Conservation (phyloP, 2,113 vertebrate species). For the Dipodomys stephensi region DNA sequence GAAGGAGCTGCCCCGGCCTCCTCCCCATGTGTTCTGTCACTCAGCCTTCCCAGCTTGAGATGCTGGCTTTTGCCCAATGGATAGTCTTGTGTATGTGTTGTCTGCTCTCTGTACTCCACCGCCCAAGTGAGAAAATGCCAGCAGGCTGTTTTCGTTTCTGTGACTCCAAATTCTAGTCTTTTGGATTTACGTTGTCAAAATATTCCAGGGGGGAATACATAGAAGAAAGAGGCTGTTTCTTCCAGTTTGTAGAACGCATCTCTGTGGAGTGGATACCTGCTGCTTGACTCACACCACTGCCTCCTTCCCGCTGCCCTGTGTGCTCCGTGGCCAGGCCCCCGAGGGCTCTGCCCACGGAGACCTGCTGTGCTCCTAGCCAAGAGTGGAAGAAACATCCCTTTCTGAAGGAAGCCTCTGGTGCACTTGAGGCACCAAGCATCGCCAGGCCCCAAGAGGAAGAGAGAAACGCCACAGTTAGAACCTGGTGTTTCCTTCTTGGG, state of each 20-base stretch:
- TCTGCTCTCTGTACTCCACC: not conserved
- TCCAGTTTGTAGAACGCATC: not conserved
- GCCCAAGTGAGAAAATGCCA: not conserved
- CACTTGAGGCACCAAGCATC: not conserved
- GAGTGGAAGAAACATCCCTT: not conserved
- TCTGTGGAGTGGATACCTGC: not conserved
- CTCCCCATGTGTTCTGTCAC: not conserved
- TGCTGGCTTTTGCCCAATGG: not conserved
- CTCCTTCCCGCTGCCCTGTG: not conserved
- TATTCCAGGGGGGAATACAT: not conserved
- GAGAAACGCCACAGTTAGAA: not conserved
- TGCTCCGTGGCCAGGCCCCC: too few relatives aligned
- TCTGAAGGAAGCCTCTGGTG: not conserved
- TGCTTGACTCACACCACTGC: not conserved
- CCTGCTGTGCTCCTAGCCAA: not conserved
- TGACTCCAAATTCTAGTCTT: not conserved
- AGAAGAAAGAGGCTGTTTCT: not conserved
- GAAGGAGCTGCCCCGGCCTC: not conserved
- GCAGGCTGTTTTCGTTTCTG: not conserved
- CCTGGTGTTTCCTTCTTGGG: not conserved
- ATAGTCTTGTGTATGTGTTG: not conserved
- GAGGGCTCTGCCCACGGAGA: not conserved
- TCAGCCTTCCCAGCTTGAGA: not conserved
- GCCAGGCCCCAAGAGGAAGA: not conserved
- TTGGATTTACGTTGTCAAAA: slow-evolving; percentile 59